Evolutionary conservation across 2,888 invertebrate species (phyloP).

Genomic region (Piscicola geometra): DNA sequence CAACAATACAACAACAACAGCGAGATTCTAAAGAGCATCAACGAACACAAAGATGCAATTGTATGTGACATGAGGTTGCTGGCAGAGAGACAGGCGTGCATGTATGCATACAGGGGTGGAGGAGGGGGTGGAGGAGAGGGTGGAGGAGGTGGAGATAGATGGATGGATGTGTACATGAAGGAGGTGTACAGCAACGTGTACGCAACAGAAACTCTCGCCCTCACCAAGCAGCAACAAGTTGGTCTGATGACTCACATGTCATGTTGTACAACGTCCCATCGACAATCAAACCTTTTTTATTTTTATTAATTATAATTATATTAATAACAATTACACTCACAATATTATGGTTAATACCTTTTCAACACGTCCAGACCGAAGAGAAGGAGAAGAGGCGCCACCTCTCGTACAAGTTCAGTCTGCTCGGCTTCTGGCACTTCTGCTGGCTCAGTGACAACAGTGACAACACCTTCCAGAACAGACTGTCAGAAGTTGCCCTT

Average conservation of each 20-base stretch:
- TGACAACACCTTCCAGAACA: background rate
- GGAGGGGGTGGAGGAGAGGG: too few species aligned
- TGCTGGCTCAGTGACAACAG: conserved; percentile 68
- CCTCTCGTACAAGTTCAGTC: conserved; percentile 89
- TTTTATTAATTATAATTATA: too few species aligned
- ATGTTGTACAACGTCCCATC: too few species aligned
- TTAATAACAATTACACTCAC: too few species aligned
- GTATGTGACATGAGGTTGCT: background rate
- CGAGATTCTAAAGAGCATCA: background rate
- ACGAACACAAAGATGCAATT: background rate
- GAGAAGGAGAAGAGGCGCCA: conserved; percentile 90
- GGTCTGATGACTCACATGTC: too few species aligned
- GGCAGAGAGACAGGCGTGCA: background rate
- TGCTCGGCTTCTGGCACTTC: conserved; percentile 84
- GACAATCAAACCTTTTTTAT: too few species aligned
- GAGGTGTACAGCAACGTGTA: conserved; percentile 79
- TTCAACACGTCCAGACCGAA: conserved; percentile 59
- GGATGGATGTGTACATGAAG: background rate
- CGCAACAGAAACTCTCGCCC: conserved; percentile 76
- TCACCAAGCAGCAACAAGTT: conserved; percentile 89
- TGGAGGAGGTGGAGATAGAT: conserved; percentile 70
- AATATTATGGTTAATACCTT: too few species aligned
- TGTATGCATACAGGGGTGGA: conserved; percentile 33
- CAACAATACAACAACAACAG: conserved; percentile 8
- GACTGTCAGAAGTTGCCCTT: background rate